These are phyloP conservation scores for Propithecus perrieri DNA, from an alignment of 2,797 vertebrate genomes.

Conservation along the genomic window DNA sequence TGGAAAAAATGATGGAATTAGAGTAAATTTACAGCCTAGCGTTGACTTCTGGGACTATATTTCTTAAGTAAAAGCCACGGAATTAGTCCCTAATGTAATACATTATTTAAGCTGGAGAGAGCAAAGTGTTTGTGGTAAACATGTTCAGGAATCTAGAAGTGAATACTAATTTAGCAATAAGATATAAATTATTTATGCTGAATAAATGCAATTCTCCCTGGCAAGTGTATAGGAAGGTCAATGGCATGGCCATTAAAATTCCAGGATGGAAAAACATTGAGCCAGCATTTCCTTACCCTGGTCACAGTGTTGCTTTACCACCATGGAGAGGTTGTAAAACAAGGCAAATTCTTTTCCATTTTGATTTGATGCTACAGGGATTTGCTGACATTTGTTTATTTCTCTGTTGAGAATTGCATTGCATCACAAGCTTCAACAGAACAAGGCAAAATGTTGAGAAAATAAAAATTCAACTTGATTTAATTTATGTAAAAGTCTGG, in stretches of 20 bases:
- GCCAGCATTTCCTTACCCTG: not conserved
- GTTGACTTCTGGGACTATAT: not conserved
- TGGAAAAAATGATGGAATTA: not conserved
- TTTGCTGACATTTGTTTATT: not conserved
- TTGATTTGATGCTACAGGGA: not conserved
- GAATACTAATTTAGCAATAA: conserved; percentile 56
- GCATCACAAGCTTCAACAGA: not conserved
- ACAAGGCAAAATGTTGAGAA: conserved; percentile 26
- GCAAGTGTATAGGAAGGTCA: not conserved
- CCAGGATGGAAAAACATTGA: not conserved
- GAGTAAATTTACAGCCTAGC: not conserved
- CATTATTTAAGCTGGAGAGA: conserved; percentile 49
- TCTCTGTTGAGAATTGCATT: conserved; percentile 49
- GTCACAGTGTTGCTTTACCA: not conserved
- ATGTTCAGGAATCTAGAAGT: conserved; percentile 33
- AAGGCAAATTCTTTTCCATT: conserved; percentile 24
- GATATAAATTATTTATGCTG: conserved; percentile 50
- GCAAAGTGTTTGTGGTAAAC: conserved; percentile 54
- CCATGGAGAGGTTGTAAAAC: conserved; percentile 15
- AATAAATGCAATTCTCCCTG: conserved; percentile 22
- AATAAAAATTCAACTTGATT: conserved; percentile 18
- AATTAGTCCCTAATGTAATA: conserved; percentile 59
- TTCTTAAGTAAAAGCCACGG: conserved; percentile 21
- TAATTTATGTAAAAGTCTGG: conserved; percentile 42
- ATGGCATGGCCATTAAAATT: not conserved